Conservation (phyloP, 2,888 invertebrate genomes). For the Brassicogethes aeneus region DNA sequence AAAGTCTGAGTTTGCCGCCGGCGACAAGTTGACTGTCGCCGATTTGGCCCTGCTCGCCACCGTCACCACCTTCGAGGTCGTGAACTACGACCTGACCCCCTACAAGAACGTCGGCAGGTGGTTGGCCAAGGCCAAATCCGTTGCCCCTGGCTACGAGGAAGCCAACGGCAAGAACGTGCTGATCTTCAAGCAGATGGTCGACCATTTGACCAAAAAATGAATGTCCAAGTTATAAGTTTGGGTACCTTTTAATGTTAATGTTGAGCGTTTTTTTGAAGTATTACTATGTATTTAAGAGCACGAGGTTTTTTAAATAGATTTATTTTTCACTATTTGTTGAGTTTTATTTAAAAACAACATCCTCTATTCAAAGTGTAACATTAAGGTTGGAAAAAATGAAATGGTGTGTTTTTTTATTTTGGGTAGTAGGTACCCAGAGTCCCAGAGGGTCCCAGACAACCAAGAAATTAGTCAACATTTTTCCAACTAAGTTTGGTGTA, state of each 20-base stretch:
- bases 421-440: too few relatives aligned
- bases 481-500: too few relatives aligned
- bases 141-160: conserved; percentile 49
- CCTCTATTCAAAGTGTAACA: too few relatives aligned
- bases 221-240: not conserved
- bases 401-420: too few relatives aligned
- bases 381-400: too few relatives aligned
- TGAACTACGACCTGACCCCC: conserved; percentile 53
- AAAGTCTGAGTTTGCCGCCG: conserved; percentile 61
- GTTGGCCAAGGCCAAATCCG: conserved; percentile 49
- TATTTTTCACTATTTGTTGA: not conserved
- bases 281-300: not conserved
- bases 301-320: not conserved
- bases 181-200: conserved; percentile 31
- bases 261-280: not conserved
- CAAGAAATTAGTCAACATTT: too few relatives aligned
- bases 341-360: not conserved
- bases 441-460: too few relatives aligned
- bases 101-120: conserved; percentile 60
- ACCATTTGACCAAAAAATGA: conserved; percentile 25
- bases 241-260: not conserved
- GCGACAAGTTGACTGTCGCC: conserved; percentile 65
- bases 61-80: conserved; percentile 61
- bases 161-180: conserved; percentile 32
- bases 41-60: conserved; percentile 62